These are phyloP conservation scores for Sarcophaga carnaria DNA, from an alignment of 2,888 invertebrate genomes.

Conservation along the genomic window DNA sequence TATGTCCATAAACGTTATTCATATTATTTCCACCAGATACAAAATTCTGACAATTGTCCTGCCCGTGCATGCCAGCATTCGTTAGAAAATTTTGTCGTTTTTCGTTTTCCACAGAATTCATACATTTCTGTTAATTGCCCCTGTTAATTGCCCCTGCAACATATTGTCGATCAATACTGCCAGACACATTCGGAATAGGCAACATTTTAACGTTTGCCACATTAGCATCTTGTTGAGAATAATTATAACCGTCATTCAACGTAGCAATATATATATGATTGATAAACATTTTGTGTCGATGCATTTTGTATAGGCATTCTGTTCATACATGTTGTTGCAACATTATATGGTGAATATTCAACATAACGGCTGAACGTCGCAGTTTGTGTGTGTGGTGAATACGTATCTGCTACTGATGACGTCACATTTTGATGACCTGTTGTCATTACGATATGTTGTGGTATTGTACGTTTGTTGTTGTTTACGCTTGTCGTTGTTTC, in stretches of 20 bases:
- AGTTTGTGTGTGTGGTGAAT: neutral
- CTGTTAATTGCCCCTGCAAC: neutral
- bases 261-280: constrained; percentile 5
- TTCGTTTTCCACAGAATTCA: neutral
- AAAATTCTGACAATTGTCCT: neutral
- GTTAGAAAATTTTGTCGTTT: neutral
- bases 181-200: too few relatives aligned
- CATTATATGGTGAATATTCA: constrained; percentile 2
- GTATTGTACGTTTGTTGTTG: too few relatives aligned
- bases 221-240: too few relatives aligned
- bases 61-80: neutral
- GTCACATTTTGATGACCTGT: neutral
- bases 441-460: too few relatives aligned
- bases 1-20: neutral
- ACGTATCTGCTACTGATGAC: neutral
- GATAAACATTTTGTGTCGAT: neutral
- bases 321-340: neutral
- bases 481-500: neutral
- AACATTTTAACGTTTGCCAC: too few relatives aligned
- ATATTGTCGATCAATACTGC: neutral
- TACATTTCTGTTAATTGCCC: too few relatives aligned
- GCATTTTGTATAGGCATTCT: neutral
- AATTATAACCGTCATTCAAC: neutral
- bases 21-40: neutral
- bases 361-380: neutral